A percentile compares a stretch with the other conserved stretches of the same genome.
Conservation (phyloP, 1,140 invertebrate genomes). For the Drosophila funebris region DNA sequence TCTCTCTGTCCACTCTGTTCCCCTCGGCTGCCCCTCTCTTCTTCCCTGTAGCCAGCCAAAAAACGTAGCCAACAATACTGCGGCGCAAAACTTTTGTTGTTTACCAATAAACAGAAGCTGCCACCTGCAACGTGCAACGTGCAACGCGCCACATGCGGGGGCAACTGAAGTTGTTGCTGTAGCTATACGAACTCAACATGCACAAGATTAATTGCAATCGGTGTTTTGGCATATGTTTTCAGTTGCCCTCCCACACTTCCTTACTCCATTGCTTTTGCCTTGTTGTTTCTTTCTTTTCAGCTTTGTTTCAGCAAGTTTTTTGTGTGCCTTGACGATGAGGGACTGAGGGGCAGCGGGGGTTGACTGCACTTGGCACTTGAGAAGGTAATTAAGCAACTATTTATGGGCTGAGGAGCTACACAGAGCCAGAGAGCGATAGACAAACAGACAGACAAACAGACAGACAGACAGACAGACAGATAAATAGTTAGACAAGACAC, state of each 20-base stretch:
- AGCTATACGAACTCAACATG: slow-evolving; percentile 46
- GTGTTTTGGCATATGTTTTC: slow-evolving; percentile 80
- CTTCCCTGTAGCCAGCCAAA: neutral
- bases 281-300: slow-evolving; percentile 21
- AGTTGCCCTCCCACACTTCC: neutral
- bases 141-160: too few relatives aligned
- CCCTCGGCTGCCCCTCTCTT: too few relatives aligned
- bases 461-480: neutral
- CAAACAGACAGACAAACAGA: neutral
- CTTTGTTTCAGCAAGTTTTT: slow-evolving; percentile 47
- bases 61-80: slow-evolving; percentile 25
- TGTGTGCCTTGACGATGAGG: too few relatives aligned
- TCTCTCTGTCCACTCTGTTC: slow-evolving; percentile 13
- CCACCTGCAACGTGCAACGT: slow-evolving; percentile 44
- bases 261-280: slow-evolving; percentile 11
- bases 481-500: slow-evolving; percentile 19
- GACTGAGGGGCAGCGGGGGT: neutral
- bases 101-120: slow-evolving; percentile 65
- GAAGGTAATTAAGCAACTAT: slow-evolving; percentile 75
- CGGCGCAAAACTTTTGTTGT: slow-evolving; percentile 69
- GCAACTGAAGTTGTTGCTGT: neutral
- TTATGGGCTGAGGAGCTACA: slow-evolving; percentile 54
- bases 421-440: too few relatives aligned
- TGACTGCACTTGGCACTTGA: slow-evolving; percentile 65
- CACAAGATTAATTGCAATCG: slow-evolving; percentile 82